A percentile compares a stretch with the other conserved stretches of the same genome.
Conservation (phyloP, 2,113 vertebrate species). For the Halichoerus grypus region DNA sequence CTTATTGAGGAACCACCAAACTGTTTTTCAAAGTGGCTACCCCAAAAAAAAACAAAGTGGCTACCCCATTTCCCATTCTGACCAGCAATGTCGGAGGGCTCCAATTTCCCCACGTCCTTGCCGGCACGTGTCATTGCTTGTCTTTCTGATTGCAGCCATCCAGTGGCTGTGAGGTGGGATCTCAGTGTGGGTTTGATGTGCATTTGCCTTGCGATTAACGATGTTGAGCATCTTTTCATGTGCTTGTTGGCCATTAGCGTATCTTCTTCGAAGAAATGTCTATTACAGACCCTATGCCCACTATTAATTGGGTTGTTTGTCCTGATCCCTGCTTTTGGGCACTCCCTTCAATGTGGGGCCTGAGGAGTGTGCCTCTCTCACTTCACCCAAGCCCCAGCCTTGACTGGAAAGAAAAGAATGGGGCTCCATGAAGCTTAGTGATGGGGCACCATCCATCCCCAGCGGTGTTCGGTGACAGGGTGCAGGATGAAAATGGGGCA, state of each 20-base stretch:
- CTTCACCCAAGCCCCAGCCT: neutral
- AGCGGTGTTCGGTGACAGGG: neutral
- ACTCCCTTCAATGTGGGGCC: neutral
- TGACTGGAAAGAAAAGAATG: neutral
- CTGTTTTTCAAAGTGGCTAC: neutral
- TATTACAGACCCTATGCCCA: neutral
- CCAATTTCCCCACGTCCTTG: neutral
- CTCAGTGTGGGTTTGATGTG: neutral
- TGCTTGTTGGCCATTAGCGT: neutral
- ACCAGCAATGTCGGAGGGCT: accelerated
- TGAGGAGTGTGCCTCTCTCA: accelerated
- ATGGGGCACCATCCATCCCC: neutral
- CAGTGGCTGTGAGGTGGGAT: neutral
- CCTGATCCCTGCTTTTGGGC: neutral
- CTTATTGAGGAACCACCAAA: neutral
- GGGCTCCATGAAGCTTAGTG: too few relatives aligned
- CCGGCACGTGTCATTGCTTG: neutral
- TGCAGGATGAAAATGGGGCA: neutral
- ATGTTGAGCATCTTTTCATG: neutral
- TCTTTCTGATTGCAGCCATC: neutral
- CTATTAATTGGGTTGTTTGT: too few relatives aligned
- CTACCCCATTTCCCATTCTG: neutral
- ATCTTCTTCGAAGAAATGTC: neutral
- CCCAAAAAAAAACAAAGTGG: neutral
- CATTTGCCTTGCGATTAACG: neutral